These are phyloP conservation scores for Nixonia krombeini DNA, from an alignment of 1,140 invertebrate genomes.

Conservation along the genomic window DNA sequence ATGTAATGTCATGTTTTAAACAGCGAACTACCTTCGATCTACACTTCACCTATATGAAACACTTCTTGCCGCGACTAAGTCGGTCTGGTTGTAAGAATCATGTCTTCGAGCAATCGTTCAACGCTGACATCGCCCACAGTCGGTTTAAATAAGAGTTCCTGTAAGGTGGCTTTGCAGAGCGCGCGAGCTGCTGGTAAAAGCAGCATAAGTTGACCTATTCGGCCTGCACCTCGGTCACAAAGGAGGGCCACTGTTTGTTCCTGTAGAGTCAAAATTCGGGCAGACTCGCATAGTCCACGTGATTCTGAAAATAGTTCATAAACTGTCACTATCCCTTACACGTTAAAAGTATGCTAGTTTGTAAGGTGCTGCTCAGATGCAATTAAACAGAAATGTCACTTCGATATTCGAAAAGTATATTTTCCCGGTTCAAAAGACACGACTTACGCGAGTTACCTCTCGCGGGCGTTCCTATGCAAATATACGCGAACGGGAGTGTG, in stretches of 20 bases:
- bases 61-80: too few species aligned
- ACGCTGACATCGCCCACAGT: constrained; percentile 80
- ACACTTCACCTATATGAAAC: constrained; percentile 2
- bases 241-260: constrained; percentile 84
- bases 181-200: constrained; percentile 77
- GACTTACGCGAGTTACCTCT: too few species aligned
- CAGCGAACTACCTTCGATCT: background rate
- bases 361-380: too few species aligned
- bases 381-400: constrained; percentile 4
- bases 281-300: constrained; percentile 75
- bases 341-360: too few species aligned
- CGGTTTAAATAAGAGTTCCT: constrained; percentile 80
- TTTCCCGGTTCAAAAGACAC: too few species aligned
- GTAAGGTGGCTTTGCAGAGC: constrained; percentile 73
- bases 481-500: too few species aligned
- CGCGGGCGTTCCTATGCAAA: too few species aligned
- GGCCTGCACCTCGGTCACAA: constrained; percentile 76
- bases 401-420: too few species aligned
- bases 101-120: constrained; percentile 78
- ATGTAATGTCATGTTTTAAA: background rate
- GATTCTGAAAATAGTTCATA: constrained; percentile 73
- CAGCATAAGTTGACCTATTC: constrained; percentile 81
- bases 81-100: constrained; percentile 55
- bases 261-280: constrained; percentile 80
- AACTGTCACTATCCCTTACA: too few species aligned